Base-by-base conservation (phyloP, 1,140 invertebrate genomes). In the Trinorchestia longiramus region DNA sequence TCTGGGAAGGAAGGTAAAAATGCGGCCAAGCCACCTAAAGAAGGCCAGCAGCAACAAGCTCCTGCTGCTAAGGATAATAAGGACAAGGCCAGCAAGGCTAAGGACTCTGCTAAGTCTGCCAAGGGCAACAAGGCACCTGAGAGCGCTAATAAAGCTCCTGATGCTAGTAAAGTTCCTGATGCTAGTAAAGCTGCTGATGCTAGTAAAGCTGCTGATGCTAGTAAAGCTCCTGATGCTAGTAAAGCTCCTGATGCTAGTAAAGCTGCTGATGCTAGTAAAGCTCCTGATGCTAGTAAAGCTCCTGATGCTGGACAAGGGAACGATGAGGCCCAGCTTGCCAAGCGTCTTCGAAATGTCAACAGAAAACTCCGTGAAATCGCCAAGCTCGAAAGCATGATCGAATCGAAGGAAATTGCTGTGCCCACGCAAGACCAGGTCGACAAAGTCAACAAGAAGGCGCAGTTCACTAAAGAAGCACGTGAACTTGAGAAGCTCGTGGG, bases 381-480 rank as follows among this genome's bases (percentile, higher is more conserved):
- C 44, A 94, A 94, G 92, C 92, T 94, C 15, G 92, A 94, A 94
- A 36, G 43, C 8, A 94, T 94, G 92, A 94, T 94, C 43, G 43
- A 94, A 36, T 94, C 92, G 11, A 94, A 94, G 44, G 92, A 94
- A 94, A 94, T 94, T 94, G 3, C 40, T 28, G 36, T 44, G 4
- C 92, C 92, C 11, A 45, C 92, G 0, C 92, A 94, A 47, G 92
- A 94, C 6, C 92, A 94, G 36, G 41, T 94, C 44, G 92, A 94
- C 43, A 94, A 94, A 45, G 44, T 94, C 3, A 94, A 94, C 92
- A 94, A 94, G 92, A 94, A 94, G 43, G 92, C 92, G 36, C 92
- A 94, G 44, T 94, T 94, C 92, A 94, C 92, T 4, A 47, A 44
- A 40, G 43, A 94, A 36, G 92, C 44, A 19, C 43, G 36, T 11